Conservation (phyloP, 2,888 invertebrate genomes). For the Itoplectis maculator region DNA sequence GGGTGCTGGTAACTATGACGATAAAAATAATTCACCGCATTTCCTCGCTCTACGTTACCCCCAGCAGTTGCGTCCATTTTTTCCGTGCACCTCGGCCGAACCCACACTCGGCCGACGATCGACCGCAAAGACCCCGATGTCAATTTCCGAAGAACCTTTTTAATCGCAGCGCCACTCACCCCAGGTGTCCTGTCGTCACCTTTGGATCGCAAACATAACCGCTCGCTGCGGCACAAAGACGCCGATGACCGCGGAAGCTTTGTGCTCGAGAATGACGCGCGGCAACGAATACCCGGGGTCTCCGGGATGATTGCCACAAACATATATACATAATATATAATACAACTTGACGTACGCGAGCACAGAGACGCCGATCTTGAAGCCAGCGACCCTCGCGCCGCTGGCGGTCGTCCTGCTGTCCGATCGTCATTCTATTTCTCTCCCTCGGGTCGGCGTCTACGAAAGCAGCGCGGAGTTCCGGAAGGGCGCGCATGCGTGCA, state of each 20-base stretch:
- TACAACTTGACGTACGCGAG: slow-evolving; percentile 13
- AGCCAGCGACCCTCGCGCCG: slow-evolving; percentile 60
- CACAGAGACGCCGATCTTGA: slow-evolving; percentile 32
- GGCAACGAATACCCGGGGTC: neutral
- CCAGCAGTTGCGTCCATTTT: no score
- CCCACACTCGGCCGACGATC: no score
- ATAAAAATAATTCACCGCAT: no score
- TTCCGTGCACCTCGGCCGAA: no score
- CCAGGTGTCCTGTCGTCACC: neutral
- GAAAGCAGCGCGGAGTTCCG: slow-evolving; percentile 34
- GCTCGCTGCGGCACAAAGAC: neutral
- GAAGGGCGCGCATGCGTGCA: slow-evolving; percentile 32
- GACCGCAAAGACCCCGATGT: neutral
- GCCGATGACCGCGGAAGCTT: neutral
- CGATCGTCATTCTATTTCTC: slow-evolving; percentile 25
- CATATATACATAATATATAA: slow-evolving; percentile 10
- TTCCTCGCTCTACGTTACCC: no score
- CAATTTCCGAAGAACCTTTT: neutral
- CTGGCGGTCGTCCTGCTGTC: slow-evolving; percentile 32
- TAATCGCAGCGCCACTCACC: neutral
- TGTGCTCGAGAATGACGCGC: neutral
- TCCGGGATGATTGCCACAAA: neutral
- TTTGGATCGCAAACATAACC: neutral
- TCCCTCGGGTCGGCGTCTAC: slow-evolving; percentile 20
- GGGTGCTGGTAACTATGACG: no score